phyloP scores from a whole-genome alignment of 2,113 vertebrate species.

The Ptyas mucosa region DNA sequence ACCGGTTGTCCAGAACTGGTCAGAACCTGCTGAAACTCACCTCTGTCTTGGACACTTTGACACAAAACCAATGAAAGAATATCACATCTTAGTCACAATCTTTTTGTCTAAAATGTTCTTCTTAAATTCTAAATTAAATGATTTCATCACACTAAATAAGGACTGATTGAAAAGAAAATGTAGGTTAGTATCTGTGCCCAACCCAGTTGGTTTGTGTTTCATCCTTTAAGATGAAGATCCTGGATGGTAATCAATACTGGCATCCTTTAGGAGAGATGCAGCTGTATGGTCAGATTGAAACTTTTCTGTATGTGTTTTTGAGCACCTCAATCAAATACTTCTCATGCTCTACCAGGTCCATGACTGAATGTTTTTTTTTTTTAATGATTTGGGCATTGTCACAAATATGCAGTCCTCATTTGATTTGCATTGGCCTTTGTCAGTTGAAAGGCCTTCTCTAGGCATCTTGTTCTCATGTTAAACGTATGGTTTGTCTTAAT shows the following conservation, averaged over 20 bases:
- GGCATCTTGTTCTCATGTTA: neutral
- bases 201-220: neutral
- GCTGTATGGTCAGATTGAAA: neutral
- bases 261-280: neutral
- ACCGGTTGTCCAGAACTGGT: no score
- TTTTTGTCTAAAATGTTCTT: neutral
- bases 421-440: neutral
- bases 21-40: no score
- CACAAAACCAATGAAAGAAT: neutral
- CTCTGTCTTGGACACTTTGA: neutral
- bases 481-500: neutral
- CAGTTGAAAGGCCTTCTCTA: neutral
- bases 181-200: neutral
- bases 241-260: neutral
- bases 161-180: neutral
- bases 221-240: neutral
- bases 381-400: neutral
- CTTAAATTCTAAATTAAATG: neutral
- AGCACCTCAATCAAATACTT: neutral
- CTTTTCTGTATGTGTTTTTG: neutral
- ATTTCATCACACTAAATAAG: neutral
- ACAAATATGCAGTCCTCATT: neutral
- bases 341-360: neutral
- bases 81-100: neutral
- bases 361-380: neutral